Base-by-base conservation (phyloP, 2,113 vertebrate species). In the Aphyosemion australe region DNA sequence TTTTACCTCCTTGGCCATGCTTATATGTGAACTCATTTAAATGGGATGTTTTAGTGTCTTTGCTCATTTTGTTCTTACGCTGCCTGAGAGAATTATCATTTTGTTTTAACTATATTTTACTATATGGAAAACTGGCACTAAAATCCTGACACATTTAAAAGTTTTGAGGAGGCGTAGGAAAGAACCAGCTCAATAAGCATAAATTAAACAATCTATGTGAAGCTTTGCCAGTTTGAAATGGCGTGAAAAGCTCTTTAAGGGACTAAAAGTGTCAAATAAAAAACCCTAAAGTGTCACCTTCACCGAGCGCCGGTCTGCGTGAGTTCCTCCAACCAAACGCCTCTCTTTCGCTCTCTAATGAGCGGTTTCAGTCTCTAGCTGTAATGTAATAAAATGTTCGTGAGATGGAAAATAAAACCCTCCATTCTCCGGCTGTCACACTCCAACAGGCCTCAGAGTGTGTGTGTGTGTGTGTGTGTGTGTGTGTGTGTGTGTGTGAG, bases 331-430 rank as follows among this genome's bases (percentile, higher is more conserved):
- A 81, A 76, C 39, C 62, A 60, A 66, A 42, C 75, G 49, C 59
- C 54, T 68, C 45, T 61, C 55, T 50, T 55, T 43, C 53, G 15
- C 55, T 47, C 45, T 75, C 70, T 84, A 82, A 84, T 82, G 78
- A 74, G 68, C 5, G 8, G 82, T 55, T 78, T 78, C 67, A 68
- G 55, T 54, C 65, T 69, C 48, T 18, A 4, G 12, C 16, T 21
- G 21, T 72, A 55, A 16, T 39, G 21, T 72, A 58, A 76, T 72
- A 61, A 78, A 82, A 79, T 61, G 60, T 63, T 69, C n/a, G 59
- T 47, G 63, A 66, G 66, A 82, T 39, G 32, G 64, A 82, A 76
- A 84, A 80, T 61, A 49, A 76, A 79, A 86, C 59, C 70, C 48
- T 55, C 69, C 60, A 59, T 84, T 82, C 68, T 73, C 12, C 69